Base-by-base conservation (phyloP, 2,797 vertebrate species). In the Siniperca obscura region DNA sequence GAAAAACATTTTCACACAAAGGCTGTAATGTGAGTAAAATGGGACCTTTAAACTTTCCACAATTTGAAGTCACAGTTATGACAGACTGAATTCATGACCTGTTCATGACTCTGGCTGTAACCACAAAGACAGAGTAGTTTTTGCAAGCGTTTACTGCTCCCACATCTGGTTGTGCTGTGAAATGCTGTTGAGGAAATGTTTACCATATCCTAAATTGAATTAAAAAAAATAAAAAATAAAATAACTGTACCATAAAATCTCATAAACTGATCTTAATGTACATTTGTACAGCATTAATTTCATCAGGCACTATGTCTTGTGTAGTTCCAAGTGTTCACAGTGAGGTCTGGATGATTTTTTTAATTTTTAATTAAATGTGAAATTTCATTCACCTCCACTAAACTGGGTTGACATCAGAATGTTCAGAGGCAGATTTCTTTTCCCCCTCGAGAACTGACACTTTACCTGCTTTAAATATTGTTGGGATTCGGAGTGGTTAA, bases 71-170 rank as follows among this genome's bases (percentile, higher is more conserved):
- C 81, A 69, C 70, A 76, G 82, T 72, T 71, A 36, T 81, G 84
- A 87, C 82, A 81, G 69, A 3, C 70, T 92, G 81, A 93, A 91
- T 92, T 88, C 84, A 91, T 85, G 68, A 57, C 38, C 80, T 9
- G 69, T 60, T 86, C 70, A 70, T 55, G 87, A 77, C 80, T 89
- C 65, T 0, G 40, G 80, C 69, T 84, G 87, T 76, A 88, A 91
- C 90, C 84, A 77, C 55, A 70, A 38, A 61, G 52, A 70, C 44
- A 74, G 76, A 74, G 76, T 5, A 1, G 69, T 64, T 86, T 72
- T 40, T 91, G 74, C 42, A 65, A 78, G 55, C 12, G 1, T 83
- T 84, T 77, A 70, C 62, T 36, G 48, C 60, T 65, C 40, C 27
- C 64, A 74, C 70, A 69, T 69, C 84, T 56, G 76, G 69, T 76